Percentiles rank a stretch among this genome's conserved stretches.
These are phyloP conservation scores for Morpho helenor DNA, from an alignment of 2,888 invertebrate genomes.

Conservation along the genomic window DNA sequence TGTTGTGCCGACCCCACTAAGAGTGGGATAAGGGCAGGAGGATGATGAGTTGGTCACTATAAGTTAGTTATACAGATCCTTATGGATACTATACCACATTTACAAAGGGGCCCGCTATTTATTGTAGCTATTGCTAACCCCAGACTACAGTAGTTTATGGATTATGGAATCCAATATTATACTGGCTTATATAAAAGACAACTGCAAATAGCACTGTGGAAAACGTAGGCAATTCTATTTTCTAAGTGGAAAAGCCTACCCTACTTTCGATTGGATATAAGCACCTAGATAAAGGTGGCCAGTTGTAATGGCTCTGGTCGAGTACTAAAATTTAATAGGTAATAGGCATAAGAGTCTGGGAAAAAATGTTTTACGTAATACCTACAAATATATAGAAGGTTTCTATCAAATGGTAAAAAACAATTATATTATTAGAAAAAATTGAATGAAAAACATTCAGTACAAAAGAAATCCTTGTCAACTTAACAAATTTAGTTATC, in stretches of 20 bases:
- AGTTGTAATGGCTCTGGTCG: slow-evolving; percentile 41
- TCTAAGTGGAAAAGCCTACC: slow-evolving; percentile 22
- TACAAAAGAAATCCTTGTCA: no score
- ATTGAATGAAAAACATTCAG: neutral
- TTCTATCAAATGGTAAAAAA: neutral
- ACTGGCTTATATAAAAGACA: no score
- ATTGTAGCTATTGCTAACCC: no score
- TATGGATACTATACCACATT: no score
- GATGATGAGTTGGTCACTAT: no score
- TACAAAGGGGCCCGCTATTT: no score
- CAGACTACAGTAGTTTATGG: no score
- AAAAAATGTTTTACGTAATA: slow-evolving; percentile 21
- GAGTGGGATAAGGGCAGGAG: no score
- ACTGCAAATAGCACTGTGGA: neutral
- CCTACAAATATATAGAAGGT: neutral
- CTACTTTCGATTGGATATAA: slow-evolving; percentile 23
- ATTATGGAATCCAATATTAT: no score
- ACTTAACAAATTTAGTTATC: no score
- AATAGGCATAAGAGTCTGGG: slow-evolving; percentile 44
- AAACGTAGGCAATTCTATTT: slow-evolving; percentile 19
- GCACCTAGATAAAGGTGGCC: slow-evolving; percentile 34
- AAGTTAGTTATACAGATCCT: no score
- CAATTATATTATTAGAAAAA: slow-evolving; percentile 8
- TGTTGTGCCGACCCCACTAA: no score
- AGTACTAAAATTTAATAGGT: slow-evolving; percentile 42